Conservation (phyloP, 2,797 vertebrate genomes). For the Neopelma chrysocephalum region DNA sequence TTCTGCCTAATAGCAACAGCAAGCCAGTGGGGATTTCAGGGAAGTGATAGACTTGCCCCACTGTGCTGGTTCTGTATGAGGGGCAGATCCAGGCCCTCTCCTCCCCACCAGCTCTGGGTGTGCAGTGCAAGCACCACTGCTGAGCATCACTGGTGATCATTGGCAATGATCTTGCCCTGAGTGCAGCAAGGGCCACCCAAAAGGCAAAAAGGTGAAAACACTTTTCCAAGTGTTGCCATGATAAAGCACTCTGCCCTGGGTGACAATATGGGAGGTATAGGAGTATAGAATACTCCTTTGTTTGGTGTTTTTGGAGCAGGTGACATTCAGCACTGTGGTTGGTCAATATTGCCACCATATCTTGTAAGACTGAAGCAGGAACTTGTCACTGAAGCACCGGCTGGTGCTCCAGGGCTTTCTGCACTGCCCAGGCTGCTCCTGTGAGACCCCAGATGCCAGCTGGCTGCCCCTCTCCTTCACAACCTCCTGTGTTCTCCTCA, state of each 20-base stretch:
- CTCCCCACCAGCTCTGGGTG: accelerated
- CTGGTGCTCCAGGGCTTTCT: not conserved
- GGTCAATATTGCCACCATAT: not conserved
- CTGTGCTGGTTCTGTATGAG: accelerated
- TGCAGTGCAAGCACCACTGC: not conserved
- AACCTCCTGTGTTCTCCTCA: not conserved
- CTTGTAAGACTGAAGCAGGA: not conserved
- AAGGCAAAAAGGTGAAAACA: not conserved
- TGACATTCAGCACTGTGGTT: not conserved
- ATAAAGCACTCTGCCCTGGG: not conserved
- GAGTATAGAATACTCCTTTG: not conserved
- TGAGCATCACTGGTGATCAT: not conserved
- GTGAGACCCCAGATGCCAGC: not conserved
- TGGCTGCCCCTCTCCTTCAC: not conserved
- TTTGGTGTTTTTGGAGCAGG: not conserved
- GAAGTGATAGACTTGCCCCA: not conserved
- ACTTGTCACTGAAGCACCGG: not conserved
- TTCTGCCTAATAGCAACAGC: not conserved
- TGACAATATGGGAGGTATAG: not conserved
- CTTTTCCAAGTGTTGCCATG: not conserved
- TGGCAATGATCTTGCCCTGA: not conserved
- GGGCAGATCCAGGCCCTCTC: not conserved
- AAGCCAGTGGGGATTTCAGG: not conserved
- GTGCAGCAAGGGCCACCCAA: not conserved
- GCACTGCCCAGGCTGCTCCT: not conserved